Base-by-base conservation (phyloP, 2,888 invertebrate species). In the Brachyopa scutellaris region DNA sequence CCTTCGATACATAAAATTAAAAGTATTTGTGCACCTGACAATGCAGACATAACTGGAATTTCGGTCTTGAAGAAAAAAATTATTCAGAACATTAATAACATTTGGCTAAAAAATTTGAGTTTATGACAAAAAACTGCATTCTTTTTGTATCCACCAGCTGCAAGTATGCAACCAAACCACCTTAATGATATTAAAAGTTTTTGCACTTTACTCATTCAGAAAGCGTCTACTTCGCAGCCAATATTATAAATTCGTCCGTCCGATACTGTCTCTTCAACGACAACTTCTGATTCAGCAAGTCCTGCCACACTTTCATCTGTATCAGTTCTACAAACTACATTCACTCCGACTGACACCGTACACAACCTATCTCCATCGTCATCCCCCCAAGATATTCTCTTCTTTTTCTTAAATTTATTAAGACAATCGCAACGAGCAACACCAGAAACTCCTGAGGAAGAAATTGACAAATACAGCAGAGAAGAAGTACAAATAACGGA, bases 1-100 rank as follows among this genome's bases (percentile, higher is more conserved):
- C 78, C 80, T 8, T 66, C 73, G 36, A 72, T 84, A 17, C n/a
- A 57, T 17, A 84, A 84, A 76, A 62, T 76, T 8, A 72, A 70
- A 29, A 36, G 11, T 7, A 33, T 84, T 38, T 85, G 78, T 64
- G 61, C n/a, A 45, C 62, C 78, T 51, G 40, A 77, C 8, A 29
- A 21, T 38, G 45, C 38, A 29, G 74, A 74, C 7, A 8, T 62
- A 55, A 31, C 62, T 33, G 64, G 15, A n/a, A 57, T 49, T 72
- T 47, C 38, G 9, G 19, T 33, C 9, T 47, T 72, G 11, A 78
- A 84, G 15, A 15, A 17, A 26, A 70, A 74, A 7, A 74, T 74
- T 40, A 45, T 21, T 40, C 40, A 40, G 11, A 61, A 70, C 9
- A n/a, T 33, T 7, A n/a, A 33, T 8, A 5, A 13, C 9, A 55